These are phyloP conservation scores for Silurus lanzhouensis DNA, from an alignment of 2,797 vertebrate genomes.

Conservation along the genomic window DNA sequence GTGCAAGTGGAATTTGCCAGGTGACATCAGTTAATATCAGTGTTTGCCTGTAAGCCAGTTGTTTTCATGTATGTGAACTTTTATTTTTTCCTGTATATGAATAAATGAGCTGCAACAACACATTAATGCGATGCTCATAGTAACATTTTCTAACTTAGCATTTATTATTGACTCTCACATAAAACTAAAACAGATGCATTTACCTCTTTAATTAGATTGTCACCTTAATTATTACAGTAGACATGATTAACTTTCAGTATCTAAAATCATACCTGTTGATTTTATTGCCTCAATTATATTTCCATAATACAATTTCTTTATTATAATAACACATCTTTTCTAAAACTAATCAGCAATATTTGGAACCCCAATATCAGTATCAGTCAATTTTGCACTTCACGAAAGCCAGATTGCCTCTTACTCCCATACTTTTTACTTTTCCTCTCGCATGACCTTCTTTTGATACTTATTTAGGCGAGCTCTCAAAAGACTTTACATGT, in stretches of 20 bases:
- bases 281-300: not conserved
- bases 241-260: not conserved
- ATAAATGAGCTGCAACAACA: not conserved
- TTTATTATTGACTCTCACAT: not conserved
- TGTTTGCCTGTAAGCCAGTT: not conserved
- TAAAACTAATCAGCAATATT: not conserved
- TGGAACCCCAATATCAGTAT: too few relatives aligned
- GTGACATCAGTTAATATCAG: not conserved
- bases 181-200: not conserved
- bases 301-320: not conserved
- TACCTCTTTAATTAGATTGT: not conserved
- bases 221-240: not conserved
- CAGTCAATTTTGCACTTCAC: not conserved
- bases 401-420: not conserved
- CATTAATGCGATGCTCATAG: not conserved
- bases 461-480: constrained; percentile 16
- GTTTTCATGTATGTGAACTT: not conserved
- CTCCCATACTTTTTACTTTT: not conserved
- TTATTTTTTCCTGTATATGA: not conserved
- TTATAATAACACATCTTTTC: not conserved
- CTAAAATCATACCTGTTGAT: not conserved
- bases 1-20: not conserved
- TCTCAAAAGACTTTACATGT: not conserved
- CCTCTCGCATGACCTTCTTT: not conserved
- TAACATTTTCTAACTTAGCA: not conserved